phyloP scores from a whole-genome alignment of 2,797 vertebrate species.

The Lepilemur ruficaudatus region DNA sequence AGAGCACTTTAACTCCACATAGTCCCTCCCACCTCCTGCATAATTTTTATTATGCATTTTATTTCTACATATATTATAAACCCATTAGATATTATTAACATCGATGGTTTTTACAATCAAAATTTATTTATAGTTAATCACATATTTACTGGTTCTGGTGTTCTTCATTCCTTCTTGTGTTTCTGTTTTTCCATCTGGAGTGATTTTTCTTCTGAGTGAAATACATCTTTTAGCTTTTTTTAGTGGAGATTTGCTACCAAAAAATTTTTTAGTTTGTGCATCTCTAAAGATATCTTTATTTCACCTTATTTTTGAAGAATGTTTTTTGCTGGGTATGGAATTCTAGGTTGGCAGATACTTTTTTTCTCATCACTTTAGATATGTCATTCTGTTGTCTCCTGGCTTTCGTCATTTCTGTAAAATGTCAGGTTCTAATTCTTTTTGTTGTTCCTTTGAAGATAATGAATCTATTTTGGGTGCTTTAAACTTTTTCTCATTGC shows the following conservation, averaged over 20 bases:
- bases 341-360: neutral
- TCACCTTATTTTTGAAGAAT: neutral
- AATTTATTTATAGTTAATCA: neutral
- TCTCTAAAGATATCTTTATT: neutral
- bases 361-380: neutral
- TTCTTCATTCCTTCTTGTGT: neutral
- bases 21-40: neutral
- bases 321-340: slow-evolving; percentile 9
- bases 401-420: neutral
- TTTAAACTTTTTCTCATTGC: slow-evolving; percentile 14
- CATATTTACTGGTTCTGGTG: neutral
- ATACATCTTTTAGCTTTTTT: neutral
- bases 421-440: neutral
- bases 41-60: neutral
- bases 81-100: neutral
- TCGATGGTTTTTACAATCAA: neutral
- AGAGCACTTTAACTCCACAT: neutral
- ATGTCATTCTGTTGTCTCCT: neutral
- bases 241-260: neutral
- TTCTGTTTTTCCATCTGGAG: neutral
- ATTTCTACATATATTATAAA: neutral
- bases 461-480: neutral
- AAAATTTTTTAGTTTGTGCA: neutral
- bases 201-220: neutral
- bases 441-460: neutral